Evolutionary conservation across 2,888 invertebrate genomes (phyloP), one percentile per base, ranked within the genome.

Genomic region (Luperina testacea): DNA sequence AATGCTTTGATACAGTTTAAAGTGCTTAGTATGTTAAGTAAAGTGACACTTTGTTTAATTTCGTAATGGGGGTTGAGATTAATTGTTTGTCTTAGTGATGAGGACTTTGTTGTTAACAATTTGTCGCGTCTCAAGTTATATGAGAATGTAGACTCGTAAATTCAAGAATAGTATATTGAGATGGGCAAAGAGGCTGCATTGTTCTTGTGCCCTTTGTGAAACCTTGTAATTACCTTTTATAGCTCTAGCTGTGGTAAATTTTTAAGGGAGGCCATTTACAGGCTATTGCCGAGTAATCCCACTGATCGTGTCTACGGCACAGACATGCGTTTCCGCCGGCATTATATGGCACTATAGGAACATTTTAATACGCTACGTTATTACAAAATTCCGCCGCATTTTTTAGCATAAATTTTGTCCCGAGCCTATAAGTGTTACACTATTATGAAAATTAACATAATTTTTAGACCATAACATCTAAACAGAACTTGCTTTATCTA

Each of bases 1-100:
- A 88, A 88, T 88, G 74, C 70, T 69, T 78, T 87, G 71, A 78
- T 78, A 81, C 75, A 81, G 75, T 81, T 81, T 84, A 65, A 69
- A 84, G 81, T 77, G 75, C 76, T 87, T 81, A 84, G 64, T 77
- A 73, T 76, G 82, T 75, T 85, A 76, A 72, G 75, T 76, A 68
- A 69, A 80, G 72, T 78, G 85, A 78, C 76, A 74, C 57, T 42
- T 78, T 87, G 78, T 86, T 82, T 82, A 85, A 77, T 86, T 83
- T 86, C 61, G 73, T 75, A 86, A 84, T 84, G 13, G 73, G 42
- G 64, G 70, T 69, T 75, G 17, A 75, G 85, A 79, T 79, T 82
- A 72, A 81, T 78, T 83, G 73, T 71, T 61, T 78, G 72, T 73
- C 67, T 74, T 81, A 38, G 65, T 53, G 78, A 74, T 70, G 71